These are phyloP conservation scores for Pangasius larnaudii DNA, from an alignment of 2,797 vertebrate species.

Conservation along the genomic window DNA sequence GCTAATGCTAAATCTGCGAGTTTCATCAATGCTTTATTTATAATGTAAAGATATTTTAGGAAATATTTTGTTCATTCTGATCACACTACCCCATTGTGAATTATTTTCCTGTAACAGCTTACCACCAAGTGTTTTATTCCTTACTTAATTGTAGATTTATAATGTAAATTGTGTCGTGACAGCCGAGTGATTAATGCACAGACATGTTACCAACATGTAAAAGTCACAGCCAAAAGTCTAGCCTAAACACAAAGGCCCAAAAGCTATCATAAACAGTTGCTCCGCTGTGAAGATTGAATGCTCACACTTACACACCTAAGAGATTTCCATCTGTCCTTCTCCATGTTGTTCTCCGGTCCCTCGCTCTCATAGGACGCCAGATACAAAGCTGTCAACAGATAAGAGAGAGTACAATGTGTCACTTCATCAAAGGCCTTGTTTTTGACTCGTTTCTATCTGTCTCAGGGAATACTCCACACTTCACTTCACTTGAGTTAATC, in stretches of 20 bases:
- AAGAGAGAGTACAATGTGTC: slow-evolving; percentile 36
- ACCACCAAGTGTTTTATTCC: neutral
- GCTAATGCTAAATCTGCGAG: neutral
- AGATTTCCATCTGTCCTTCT: slow-evolving; percentile 96
- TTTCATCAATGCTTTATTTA: neutral
- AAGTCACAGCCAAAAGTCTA: neutral
- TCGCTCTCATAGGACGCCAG: slow-evolving; percentile 94
- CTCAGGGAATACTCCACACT: slow-evolving; percentile 30
- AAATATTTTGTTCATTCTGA: neutral
- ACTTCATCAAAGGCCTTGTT: slow-evolving; percentile 26
- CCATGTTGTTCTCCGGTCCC: slow-evolving; percentile 92
- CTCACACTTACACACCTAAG: slow-evolving; percentile 80
- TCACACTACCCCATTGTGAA: neutral
- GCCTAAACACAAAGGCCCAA: neutral
- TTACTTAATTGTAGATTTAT: neutral
- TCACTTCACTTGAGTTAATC: slow-evolving; percentile 38
- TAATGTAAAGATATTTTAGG: neutral
- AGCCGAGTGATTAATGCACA: slow-evolving; percentile 4
- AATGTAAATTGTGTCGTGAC: neutral
- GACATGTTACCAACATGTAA: neutral
- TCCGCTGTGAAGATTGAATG: slow-evolving; percentile 55
- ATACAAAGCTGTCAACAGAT: slow-evolving; percentile 81
- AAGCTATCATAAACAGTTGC: neutral
- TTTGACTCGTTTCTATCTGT: slow-evolving; percentile 21
- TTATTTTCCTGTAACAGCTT: neutral